A percentile compares a stretch with the other conserved stretches of the same genome.
Conservation (phyloP, 2,888 invertebrate species). For the Nymphalis polychloros region DNA sequence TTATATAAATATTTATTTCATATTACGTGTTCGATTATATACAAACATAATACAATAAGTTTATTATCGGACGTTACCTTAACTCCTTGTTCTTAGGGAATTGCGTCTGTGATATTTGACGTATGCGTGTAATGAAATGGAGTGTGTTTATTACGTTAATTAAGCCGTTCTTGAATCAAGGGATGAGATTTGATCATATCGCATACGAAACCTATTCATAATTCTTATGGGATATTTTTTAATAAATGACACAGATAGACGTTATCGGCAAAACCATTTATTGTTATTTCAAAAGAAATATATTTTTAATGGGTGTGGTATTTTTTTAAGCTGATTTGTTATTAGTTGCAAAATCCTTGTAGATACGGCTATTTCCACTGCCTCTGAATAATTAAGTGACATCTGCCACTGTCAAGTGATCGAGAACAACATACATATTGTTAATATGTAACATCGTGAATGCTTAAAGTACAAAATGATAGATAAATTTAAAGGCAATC, state of each 20-base stretch:
- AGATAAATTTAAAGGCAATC: too few species aligned
- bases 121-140: conserved; percentile 78
- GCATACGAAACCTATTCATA: conserved; percentile 15
- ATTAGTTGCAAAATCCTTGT: too few species aligned
- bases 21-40: too few species aligned
- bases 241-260: not conserved
- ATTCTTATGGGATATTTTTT: not conserved
- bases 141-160: conserved; percentile 81
- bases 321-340: too few species aligned
- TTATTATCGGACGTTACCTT: not conserved
- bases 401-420: too few species aligned
- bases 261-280: not conserved
- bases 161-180: conserved; percentile 71
- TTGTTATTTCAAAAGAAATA: not conserved
- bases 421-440: too few species aligned
- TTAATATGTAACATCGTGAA: too few species aligned
- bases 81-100: conserved; percentile 3
- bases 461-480: too few species aligned
- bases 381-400: too few species aligned
- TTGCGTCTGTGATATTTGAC: conserved; percentile 74
- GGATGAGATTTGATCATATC: conserved; percentile 31
- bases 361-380: too few species aligned
- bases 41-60: not conserved
- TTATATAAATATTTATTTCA: too few species aligned
- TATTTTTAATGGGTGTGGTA: not conserved